These are phyloP conservation scores for Caenorhabditis inopinata DNA, from an alignment of 1,140 invertebrate genomes.

Conservation along the genomic window DNA sequence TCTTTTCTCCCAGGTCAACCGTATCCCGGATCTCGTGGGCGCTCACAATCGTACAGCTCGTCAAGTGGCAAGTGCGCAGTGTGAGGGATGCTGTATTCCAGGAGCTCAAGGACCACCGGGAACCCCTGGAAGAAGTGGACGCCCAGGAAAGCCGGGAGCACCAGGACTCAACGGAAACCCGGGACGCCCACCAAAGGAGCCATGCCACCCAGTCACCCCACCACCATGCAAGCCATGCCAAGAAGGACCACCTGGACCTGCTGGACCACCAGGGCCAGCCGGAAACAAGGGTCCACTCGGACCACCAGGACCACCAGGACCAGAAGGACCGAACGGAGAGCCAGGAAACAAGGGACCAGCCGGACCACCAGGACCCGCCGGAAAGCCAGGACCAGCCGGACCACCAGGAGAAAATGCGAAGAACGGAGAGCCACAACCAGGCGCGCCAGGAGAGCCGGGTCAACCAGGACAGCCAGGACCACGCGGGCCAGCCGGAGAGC, in stretches of 20 bases:
- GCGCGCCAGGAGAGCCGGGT: no score
- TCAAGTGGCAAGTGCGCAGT: neutral
- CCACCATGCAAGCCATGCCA: slow-evolving; percentile 38
- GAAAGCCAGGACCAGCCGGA: slow-evolving; percentile 45
- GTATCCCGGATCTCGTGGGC: neutral
- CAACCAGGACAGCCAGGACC: no score
- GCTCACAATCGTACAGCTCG: neutral
- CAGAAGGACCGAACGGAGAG: slow-evolving; percentile 13
- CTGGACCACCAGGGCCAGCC: slow-evolving; percentile 26
- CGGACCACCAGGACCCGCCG: slow-evolving; percentile 40
- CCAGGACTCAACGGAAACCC: neutral
- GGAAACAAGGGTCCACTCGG: slow-evolving; percentile 30
- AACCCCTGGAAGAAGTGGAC: slow-evolving; percentile 17
- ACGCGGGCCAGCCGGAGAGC: no score
- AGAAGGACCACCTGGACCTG: slow-evolving; percentile 30
- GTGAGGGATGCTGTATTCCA: slow-evolving; percentile 21
- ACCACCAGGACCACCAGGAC: slow-evolving; percentile 34
- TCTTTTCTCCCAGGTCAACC: neutral
- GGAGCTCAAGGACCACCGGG: slow-evolving; percentile 20
- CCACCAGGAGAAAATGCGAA: slow-evolving; percentile 41
- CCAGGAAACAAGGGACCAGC: slow-evolving; percentile 27
- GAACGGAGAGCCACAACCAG: no score
- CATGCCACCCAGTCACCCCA: slow-evolving; percentile 15
- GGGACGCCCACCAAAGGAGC: slow-evolving; percentile 6
- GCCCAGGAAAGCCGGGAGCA: slow-evolving; percentile 27